Conservation (phyloP, 2,888 invertebrate species). For the Trisateles emortualis region DNA sequence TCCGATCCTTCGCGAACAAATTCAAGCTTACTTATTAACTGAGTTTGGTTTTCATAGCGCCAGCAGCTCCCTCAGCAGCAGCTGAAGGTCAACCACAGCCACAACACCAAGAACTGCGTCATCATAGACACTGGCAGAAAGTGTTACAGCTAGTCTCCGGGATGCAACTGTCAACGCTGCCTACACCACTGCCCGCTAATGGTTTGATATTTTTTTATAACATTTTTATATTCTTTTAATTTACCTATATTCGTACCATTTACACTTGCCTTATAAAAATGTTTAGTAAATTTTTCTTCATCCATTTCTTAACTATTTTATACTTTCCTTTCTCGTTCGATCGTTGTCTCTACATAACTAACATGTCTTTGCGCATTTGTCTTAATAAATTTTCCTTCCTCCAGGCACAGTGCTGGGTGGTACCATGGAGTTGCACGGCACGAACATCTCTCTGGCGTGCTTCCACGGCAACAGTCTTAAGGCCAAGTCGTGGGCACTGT, state of each 20-base stretch:
- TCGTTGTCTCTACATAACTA: too few relatives aligned
- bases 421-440: slow-evolving; percentile 95
- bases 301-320: too few relatives aligned
- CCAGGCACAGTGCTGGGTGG: slow-evolving; percentile 94
- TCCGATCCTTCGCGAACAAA: too few relatives aligned
- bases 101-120: slow-evolving; percentile 88
- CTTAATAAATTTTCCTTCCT: too few relatives aligned
- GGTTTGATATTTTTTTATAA: slow-evolving; percentile 52
- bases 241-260: too few relatives aligned
- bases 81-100: slow-evolving; percentile 34
- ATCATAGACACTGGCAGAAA: slow-evolving; percentile 98
- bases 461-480: slow-evolving; percentile 99
- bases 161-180: slow-evolving; percentile 91
- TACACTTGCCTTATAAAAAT: too few relatives aligned
- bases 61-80: slow-evolving; percentile 31
- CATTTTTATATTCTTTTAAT: too few relatives aligned
- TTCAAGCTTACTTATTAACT: too few relatives aligned
- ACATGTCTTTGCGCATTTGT: too few relatives aligned
- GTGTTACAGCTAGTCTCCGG: slow-evolving; percentile 94
- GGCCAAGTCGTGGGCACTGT: slow-evolving; percentile 98
- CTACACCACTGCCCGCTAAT: slow-evolving; percentile 89
- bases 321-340: too few relatives aligned
- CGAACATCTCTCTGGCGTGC: slow-evolving; percentile 97
- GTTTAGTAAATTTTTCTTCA: too few relatives aligned
- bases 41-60: background rate